Evolutionary conservation across 92 coral and sea anemone species (phyloP), one percentile per base, ranked within the genome.

Genomic region (Galaxea fascicularis): DNA sequence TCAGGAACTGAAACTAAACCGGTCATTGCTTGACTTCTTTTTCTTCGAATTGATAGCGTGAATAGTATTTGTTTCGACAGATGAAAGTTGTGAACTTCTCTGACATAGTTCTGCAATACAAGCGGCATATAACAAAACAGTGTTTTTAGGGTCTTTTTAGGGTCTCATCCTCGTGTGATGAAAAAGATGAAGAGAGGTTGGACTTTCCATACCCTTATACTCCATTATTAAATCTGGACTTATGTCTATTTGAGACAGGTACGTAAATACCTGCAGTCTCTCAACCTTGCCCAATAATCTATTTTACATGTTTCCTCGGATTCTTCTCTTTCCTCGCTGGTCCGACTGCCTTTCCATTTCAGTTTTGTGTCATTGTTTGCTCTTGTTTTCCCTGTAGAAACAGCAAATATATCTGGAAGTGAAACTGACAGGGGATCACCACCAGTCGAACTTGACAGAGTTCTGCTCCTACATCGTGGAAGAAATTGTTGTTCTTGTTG

Each of bases 231-330:
- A 45, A 41, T 54, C 22, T 46, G 57, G 51, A 44, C 28, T 21
- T 21, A 22, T 60, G 44, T 62, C 67, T 56, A 46, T 4, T 31
- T 30, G 6, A 49, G 21, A 26, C 69, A 44, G 25, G 35, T 21
- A 11, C 82, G 82, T 49, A 77, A 77, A 77, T 77, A 77, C 25
- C 71, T 64, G 44, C 71, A 60, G n/a, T 77, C 39, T 59, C 56
- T 8, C 24, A 76, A 30, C 68, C 39, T 65, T 29, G 12, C 58
- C 80, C 80, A 76, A 51, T 76, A 45, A 17, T 76, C 68, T 0
- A 39, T 21, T 18, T 30, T 11, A 58, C 80, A 77, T 11, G 41
- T 76, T 44, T 76, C 80, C 68, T 25, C 53, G 10, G 13, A 46
- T 18, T 18, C 16, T 0, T 46, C 62, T 26, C 25, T 53, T 26